Conservation (phyloP, 2,113 vertebrate genomes). For the Notiomystis cincta region DNA sequence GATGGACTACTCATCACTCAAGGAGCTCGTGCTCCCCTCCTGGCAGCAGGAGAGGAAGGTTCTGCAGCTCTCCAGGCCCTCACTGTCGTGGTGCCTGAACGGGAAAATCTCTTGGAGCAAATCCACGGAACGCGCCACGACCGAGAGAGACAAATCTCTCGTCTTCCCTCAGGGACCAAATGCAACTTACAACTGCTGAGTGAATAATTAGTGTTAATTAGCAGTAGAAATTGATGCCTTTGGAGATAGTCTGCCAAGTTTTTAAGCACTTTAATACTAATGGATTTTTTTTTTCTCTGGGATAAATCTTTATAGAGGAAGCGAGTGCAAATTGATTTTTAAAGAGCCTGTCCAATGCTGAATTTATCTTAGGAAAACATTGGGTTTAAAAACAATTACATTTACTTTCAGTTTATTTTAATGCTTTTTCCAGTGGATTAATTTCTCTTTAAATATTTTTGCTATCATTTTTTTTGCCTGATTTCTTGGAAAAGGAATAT, state of each 20-base stretch:
- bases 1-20: accelerated
- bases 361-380: conserved; percentile 73
- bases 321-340: conserved; percentile 75
- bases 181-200: conserved; percentile 73
- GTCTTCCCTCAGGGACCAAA: conserved; percentile 63
- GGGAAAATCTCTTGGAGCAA: conserved; percentile 53
- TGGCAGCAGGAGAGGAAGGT: not conserved
- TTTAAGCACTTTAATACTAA: conserved; percentile 80
- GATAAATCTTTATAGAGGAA: conserved; percentile 75
- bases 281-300: conserved; percentile 66
- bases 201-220: conserved; percentile 81
- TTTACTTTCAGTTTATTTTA: conserved; percentile 55
- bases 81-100: not conserved
- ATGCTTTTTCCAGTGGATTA: conserved; percentile 35
- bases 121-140: not conserved
- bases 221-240: conserved; percentile 76
- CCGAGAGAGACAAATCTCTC: conserved; percentile 66
- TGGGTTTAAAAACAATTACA: conserved; percentile 68
- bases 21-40: not conserved
- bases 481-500: conserved; percentile 3
- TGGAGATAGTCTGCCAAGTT: conserved; percentile 77
- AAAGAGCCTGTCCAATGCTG: conserved; percentile 68
- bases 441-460: conserved; percentile 53
- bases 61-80: not conserved
- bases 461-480: not conserved